Conservation (phyloP, 2,797 vertebrate genomes). For the Hemibagrus guttatus region DNA sequence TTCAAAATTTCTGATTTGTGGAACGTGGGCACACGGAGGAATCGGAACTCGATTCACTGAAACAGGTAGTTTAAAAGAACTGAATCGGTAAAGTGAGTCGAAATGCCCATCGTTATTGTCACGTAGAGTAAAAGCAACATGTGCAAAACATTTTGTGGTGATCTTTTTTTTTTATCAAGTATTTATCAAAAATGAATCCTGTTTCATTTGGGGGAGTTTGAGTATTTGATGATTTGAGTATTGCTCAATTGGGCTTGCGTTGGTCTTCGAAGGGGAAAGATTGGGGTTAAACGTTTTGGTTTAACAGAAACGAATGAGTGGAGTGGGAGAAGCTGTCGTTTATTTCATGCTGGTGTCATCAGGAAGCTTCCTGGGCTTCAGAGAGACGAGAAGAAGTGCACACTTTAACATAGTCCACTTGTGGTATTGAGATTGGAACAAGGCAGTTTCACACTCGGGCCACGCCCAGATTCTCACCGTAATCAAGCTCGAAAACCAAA, state of each 20-base stretch:
- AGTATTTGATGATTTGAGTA: constrained; percentile 61
- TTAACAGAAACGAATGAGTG: constrained; percentile 10
- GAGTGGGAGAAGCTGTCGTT: constrained; percentile 67
- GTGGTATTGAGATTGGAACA: constrained; percentile 76
- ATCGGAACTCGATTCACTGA: background rate
- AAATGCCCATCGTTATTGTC: constrained; percentile 33
- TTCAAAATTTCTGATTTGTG: background rate
- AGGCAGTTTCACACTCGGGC: constrained; percentile 83
- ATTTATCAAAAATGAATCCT: constrained; percentile 65
- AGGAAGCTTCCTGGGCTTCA: constrained; percentile 64
- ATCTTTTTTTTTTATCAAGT: constrained; percentile 66
- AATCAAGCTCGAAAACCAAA: background rate
- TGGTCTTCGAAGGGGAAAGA: constrained; percentile 58
- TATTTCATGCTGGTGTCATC: constrained; percentile 77
- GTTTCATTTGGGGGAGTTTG: constrained; percentile 66
- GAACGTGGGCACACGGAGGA: background rate
- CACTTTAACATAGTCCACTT: constrained; percentile 66
- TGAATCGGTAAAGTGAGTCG: constrained; percentile 12
- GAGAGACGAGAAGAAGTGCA: constrained; percentile 69
- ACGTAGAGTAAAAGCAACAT: constrained; percentile 68
- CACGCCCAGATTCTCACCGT: constrained; percentile 70
- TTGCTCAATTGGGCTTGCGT: constrained; percentile 75
- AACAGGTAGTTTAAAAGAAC: constrained; percentile 8
- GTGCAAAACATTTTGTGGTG: constrained; percentile 79
- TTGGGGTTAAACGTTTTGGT: constrained; percentile 56